phyloP scores from a whole-genome alignment of 2,113 vertebrate genomes.

The Macroglossus sobrinus region DNA sequence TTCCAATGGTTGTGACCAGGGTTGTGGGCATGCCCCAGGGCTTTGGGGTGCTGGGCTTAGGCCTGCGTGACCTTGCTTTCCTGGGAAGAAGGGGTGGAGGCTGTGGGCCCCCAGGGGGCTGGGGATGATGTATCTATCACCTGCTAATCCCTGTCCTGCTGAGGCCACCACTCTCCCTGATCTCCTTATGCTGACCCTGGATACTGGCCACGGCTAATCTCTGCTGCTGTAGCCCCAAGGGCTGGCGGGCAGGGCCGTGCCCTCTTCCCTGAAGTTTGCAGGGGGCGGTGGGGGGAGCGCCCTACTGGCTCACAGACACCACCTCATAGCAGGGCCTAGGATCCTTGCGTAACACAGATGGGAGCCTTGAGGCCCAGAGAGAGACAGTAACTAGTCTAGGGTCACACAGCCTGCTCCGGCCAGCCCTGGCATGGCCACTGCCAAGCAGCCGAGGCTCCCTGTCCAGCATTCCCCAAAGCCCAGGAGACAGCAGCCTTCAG shows the following conservation, averaged over 20 bases:
- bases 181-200: conserved; percentile 68
- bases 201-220: conserved; percentile 40
- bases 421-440: neutral
- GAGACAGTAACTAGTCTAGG: neutral
- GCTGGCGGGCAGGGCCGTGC: neutral
- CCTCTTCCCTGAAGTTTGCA: neutral
- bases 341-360: neutral
- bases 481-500: neutral
- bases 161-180: conserved; percentile 79
- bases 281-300: neutral
- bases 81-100: neutral
- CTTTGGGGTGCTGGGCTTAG: neutral
- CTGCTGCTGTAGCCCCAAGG: neutral
- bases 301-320: neutral
- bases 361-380: neutral
- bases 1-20: neutral
- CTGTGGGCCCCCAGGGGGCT: neutral
- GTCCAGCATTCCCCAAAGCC: neutral
- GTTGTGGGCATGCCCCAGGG: neutral
- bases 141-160: conserved; percentile 80
- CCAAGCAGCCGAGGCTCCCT: neutral
- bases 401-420: neutral
- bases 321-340: neutral
- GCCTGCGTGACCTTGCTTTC: neutral
- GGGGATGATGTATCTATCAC: conserved; percentile 57